Evolutionary conservation across 2,888 invertebrate species (phyloP).

Genomic region (Stegana nigrithorax): DNA sequence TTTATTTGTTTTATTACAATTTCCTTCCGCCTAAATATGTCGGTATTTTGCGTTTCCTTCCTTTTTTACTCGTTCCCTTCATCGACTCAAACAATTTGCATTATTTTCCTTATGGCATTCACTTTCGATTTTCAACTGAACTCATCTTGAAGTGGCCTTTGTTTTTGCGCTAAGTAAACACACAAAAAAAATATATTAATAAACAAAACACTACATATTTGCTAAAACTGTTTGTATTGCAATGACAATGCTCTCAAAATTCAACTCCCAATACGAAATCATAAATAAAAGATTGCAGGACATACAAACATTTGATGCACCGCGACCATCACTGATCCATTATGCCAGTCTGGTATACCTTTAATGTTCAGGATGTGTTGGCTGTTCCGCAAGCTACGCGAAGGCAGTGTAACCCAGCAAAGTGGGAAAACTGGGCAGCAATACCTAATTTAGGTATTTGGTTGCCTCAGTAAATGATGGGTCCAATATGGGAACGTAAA

Average conservation of each 20-base stretch:
- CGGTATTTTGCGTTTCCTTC: neutral
- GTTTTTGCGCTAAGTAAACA: neutral
- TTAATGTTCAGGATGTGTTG: too few relatives aligned
- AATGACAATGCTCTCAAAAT: neutral
- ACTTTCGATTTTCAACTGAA: neutral
- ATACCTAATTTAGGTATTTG: too few relatives aligned
- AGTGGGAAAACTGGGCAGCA: too few relatives aligned
- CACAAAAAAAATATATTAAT: neutral
- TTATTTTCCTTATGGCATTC: neutral
- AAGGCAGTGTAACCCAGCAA: too few relatives aligned
- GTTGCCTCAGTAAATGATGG: too few relatives aligned
- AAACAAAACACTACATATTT: neutral
- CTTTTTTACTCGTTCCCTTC: neutral
- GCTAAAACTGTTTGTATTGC: neutral
- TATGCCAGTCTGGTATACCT: too few relatives aligned
- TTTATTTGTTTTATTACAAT: conserved; percentile 23
- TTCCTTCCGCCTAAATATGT: conserved; percentile 20
- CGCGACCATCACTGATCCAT: too few relatives aligned
- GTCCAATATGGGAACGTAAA: too few relatives aligned
- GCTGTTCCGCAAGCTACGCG: too few relatives aligned
- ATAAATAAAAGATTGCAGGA: too few relatives aligned
- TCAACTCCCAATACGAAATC: too few relatives aligned
- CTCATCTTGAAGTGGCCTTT: neutral
- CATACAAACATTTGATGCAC: too few relatives aligned
- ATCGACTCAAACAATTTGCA: neutral